phyloP scores from a whole-genome alignment of 1,140 invertebrate genomes.

The Papilio glaucus region DNA sequence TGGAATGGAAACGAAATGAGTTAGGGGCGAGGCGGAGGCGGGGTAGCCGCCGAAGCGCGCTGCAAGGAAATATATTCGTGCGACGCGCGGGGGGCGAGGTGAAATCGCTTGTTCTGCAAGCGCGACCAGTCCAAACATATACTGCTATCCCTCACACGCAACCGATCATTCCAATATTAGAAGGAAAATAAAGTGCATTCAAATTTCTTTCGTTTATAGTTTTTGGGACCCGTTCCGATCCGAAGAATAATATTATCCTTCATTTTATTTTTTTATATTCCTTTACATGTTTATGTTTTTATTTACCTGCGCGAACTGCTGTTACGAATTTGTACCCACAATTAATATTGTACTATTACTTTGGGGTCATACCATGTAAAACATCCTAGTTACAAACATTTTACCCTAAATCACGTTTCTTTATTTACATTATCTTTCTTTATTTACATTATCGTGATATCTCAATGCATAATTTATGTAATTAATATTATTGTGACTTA shows the following conservation, averaged over 20 bases:
- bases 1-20: constrained; percentile 71
- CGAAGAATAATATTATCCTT: constrained; percentile 10
- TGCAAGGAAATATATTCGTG: constrained; percentile 73
- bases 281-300: no score
- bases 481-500: not conserved
- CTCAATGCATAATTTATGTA: no score
- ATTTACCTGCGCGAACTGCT: no score
- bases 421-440: not conserved
- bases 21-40: constrained; percentile 68
- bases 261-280: not conserved
- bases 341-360: no score
- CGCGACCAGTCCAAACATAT: constrained; percentile 51
- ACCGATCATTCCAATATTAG: constrained; percentile 63
- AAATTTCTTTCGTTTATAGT: constrained; percentile 57
- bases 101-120: constrained; percentile 41
- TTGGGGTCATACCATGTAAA: no score
- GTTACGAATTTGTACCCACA: not conserved
- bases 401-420: not conserved
- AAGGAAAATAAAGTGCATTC: constrained; percentile 70
- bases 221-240: constrained; percentile 42
- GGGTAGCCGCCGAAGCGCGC: constrained; percentile 67
- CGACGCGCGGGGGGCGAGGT: constrained; percentile 53
- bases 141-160: constrained; percentile 46
- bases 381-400: constrained; percentile 5
- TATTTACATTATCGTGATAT: no score